These are phyloP conservation scores for Sitta carolinensis DNA, from an alignment of 2,797 vertebrate genomes.

Conservation along the genomic window DNA sequence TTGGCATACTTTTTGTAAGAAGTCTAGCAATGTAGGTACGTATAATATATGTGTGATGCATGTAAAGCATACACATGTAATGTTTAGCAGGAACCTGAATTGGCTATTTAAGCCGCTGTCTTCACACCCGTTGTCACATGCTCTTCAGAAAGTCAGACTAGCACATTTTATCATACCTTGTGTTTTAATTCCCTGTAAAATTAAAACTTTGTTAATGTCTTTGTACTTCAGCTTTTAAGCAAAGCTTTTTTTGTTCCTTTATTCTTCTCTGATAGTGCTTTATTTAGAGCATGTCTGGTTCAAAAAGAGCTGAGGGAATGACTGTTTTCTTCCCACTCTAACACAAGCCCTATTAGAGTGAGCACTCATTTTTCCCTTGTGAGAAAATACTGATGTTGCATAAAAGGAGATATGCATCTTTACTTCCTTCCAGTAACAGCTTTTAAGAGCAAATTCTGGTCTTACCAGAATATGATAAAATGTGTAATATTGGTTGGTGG, in stretches of 20 bases:
- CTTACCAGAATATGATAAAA: neutral
- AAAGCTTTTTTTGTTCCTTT: neutral
- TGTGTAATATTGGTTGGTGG: neutral
- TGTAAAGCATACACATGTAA: neutral
- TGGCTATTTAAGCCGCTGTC: neutral
- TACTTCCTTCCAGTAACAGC: neutral
- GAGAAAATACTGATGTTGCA: neutral
- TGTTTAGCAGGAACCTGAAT: neutral
- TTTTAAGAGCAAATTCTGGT: neutral
- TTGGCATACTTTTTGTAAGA: neutral
- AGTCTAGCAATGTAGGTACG: neutral
- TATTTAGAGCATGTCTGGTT: neutral
- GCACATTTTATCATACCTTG: fast-evolving
- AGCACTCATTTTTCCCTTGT: neutral
- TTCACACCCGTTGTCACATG: fast-evolving
- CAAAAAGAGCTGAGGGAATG: neutral
- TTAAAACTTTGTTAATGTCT: neutral
- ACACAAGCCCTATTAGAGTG: neutral
- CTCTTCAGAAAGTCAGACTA: neutral
- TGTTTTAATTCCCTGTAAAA: neutral
- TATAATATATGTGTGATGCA: neutral
- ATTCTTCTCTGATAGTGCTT: neutral
- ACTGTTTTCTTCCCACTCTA: neutral
- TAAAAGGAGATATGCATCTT: neutral
- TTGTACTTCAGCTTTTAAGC: neutral